Percentiles rank a stretch among this genome's conserved stretches.
Evolutionary conservation across 1,140 invertebrate genomes (phyloP).

Genomic region (Aphaenogaster rudis): DNA sequence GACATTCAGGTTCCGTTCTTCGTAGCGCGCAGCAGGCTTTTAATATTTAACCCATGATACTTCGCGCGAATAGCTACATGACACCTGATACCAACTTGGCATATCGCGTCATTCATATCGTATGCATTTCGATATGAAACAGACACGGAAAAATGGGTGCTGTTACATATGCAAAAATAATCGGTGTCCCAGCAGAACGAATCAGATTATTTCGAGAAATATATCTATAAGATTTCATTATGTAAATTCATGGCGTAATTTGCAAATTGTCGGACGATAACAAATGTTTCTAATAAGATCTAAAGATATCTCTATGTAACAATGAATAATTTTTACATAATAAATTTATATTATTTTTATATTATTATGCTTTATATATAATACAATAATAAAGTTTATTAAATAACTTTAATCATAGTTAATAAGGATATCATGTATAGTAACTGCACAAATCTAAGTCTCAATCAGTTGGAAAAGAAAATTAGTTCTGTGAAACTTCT

Average conservation of each 20-base stretch:
- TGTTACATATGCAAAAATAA: neutral
- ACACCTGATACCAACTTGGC: conserved; percentile 43
- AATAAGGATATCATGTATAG: neutral
- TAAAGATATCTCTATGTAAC: neutral
- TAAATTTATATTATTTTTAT: neutral
- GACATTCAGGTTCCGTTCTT: conserved; percentile 55
- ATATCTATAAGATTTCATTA: neutral
- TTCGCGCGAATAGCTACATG: conserved; percentile 24
- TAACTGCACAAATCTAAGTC: neutral
- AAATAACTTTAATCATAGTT: conserved; percentile 1
- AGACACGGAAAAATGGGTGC: neutral
- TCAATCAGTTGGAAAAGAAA: neutral
- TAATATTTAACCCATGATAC: conserved; percentile 54
- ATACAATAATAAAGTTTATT: neutral
- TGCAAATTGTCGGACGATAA: neutral
- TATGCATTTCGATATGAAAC: neutral
- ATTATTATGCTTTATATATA: neutral
- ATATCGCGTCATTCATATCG: conserved; percentile 11
- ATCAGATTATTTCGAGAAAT: neutral
- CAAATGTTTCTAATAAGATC: conserved; percentile 6
- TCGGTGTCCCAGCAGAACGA: neutral
- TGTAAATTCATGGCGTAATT: neutral
- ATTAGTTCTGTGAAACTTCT: conserved; percentile 11
- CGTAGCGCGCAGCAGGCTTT: conserved; percentile 12
- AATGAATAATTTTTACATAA: conserved; percentile 11